phyloP scores from a whole-genome alignment of 2,888 invertebrate species.

The Altica lythri region DNA sequence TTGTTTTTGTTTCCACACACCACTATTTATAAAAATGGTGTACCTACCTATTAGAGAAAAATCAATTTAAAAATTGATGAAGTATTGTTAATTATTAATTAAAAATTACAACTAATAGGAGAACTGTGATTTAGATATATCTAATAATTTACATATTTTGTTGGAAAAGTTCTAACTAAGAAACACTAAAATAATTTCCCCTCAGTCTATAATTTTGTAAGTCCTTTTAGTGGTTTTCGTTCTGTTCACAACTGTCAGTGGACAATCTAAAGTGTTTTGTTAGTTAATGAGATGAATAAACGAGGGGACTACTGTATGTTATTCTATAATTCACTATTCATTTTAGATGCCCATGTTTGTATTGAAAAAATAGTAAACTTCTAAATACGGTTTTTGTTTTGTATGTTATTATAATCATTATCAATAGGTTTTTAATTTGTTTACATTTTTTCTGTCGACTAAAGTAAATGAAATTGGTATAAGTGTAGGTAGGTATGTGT shows the following conservation, averaged over 20 bases:
- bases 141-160: too few relatives aligned
- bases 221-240: neutral
- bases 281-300: constrained; percentile 6
- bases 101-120: neutral
- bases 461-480: neutral
- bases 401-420: constrained; percentile 5
- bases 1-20: neutral
- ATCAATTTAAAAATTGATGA: neutral
- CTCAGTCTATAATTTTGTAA: neutral
- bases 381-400: neutral
- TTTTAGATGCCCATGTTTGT: neutral
- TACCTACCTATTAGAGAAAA: neutral
- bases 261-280: constrained; percentile 1
- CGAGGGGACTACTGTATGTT: constrained; percentile 3
- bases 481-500: neutral
- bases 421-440: constrained; percentile 8
- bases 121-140: neutral
- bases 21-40: neutral
- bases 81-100: neutral
- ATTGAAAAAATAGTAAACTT: neutral
- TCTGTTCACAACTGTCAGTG: neutral
- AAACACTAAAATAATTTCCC: too few relatives aligned
- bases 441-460: constrained; percentile 5
- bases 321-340: constrained; percentile 10
- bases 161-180: too few relatives aligned